Evolutionary conservation across 2,113 vertebrate species (phyloP).

Genomic region (Mormoops blainvillei): DNA sequence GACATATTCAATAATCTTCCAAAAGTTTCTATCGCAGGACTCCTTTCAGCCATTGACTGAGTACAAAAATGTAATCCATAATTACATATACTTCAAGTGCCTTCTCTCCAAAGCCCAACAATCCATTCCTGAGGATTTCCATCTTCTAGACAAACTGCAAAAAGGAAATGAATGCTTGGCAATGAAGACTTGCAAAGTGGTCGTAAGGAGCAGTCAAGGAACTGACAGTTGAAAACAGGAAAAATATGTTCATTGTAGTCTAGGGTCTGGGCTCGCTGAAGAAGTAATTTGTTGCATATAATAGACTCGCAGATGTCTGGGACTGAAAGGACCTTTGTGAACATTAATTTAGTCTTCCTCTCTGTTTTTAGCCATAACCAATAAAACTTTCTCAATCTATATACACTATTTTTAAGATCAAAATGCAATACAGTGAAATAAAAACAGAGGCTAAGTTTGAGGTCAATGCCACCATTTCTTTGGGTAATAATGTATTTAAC

Average conservation of each 20-base stretch:
- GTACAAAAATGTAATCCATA: conserved; percentile 31
- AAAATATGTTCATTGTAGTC: neutral
- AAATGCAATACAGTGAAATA: neutral
- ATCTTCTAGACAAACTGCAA: neutral
- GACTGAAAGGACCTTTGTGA: neutral
- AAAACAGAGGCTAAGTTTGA: neutral
- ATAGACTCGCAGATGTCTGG: neutral
- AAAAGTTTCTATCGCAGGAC: conserved; percentile 39
- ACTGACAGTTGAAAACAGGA: conserved; percentile 5
- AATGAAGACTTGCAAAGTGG: conserved; percentile 35
- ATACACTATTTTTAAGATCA: neutral
- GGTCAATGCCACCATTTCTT: neutral
- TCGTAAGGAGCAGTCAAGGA: neutral
- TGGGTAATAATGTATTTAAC: neutral
- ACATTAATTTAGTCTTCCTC: neutral
- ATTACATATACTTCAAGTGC: conserved; percentile 57
- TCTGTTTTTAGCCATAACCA: neutral
- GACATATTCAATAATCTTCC: conserved; percentile 64
- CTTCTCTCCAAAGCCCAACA: neutral
- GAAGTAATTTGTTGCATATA: neutral
- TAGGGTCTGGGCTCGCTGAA: neutral
- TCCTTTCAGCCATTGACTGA: conserved; percentile 49
- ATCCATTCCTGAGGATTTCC: conserved; percentile 22
- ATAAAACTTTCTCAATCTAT: neutral
- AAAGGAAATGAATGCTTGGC: conserved; percentile 52